Percentiles rank a stretch among this genome's conserved stretches.
Evolutionary conservation across 2,797 vertebrate species (phyloP).

Genomic region (Lacerta bilineata): DNA sequence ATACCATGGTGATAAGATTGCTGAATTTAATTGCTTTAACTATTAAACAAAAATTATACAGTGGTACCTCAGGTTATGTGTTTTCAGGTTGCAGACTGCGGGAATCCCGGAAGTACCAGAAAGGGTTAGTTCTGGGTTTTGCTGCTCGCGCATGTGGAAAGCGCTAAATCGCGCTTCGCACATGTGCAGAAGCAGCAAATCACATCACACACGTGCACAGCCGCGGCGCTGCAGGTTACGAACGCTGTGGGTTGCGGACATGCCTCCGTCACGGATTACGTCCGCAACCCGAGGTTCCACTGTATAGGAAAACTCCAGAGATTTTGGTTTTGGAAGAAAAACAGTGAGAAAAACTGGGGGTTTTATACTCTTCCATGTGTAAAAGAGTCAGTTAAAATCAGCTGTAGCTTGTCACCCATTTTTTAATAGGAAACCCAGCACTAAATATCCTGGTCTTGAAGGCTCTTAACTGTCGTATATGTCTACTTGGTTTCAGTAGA

Average conservation of each 20-base stretch:
- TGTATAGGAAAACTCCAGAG: background rate
- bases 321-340: background rate
- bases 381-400: background rate
- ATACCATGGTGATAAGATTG: background rate
- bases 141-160: too few species aligned
- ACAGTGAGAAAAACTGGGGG: background rate
- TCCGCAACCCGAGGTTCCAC: too few species aligned
- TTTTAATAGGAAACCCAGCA: background rate
- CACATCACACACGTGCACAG: too few species aligned
- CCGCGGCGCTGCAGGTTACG: too few species aligned
- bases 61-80: too few species aligned
- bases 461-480: background rate
- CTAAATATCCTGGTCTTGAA: background rate
- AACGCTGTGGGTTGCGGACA: too few species aligned
- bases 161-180: too few species aligned
- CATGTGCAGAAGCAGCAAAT: too few species aligned
- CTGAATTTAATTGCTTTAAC: background rate
- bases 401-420: background rate
- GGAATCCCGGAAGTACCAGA: too few species aligned
- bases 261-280: too few species aligned
- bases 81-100: too few species aligned
- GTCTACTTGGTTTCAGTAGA: background rate
- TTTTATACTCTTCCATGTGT: background rate
- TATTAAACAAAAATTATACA: background rate
- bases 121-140: too few species aligned